These are phyloP conservation scores for Fragum fragum DNA, from an alignment of 2,888 invertebrate species.

Conservation along the genomic window DNA sequence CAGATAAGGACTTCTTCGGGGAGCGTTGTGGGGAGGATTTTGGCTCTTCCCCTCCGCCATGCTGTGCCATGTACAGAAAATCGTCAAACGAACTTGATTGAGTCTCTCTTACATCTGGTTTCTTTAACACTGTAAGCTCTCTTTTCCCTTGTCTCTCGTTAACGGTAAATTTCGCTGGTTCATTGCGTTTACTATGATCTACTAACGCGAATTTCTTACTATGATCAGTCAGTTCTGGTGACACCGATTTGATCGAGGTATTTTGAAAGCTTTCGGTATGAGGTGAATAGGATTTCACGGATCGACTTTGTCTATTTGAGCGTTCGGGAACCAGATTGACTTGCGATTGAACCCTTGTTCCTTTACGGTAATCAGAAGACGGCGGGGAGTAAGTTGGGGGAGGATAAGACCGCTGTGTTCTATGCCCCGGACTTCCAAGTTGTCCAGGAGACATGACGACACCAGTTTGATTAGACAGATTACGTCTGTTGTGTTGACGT, in stretches of 20 bases:
- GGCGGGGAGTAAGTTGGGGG: conserved; percentile 22
- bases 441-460: conserved; percentile 31
- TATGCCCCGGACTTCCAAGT: conserved; percentile 14
- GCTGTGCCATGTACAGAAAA: conserved; percentile 53
- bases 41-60: conserved; percentile 49
- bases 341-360: neutral
- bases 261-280: neutral
- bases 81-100: conserved; percentile 57
- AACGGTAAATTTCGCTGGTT: neutral
- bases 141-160: conserved; percentile 10
- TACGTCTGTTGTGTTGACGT: conserved; percentile 47
- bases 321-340: conserved; percentile 4
- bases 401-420: neutral
- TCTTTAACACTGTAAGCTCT: conserved; percentile 26
- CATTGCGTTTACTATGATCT: conserved; percentile 4
- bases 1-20: conserved; percentile 40
- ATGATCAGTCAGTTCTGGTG: conserved; percentile 18
- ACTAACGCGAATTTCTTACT: conserved; percentile 12
- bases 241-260: conserved; percentile 1
- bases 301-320: neutral
- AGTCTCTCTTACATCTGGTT: conserved; percentile 32
- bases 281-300: neutral
- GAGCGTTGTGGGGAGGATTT: conserved; percentile 28
- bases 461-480: conserved; percentile 16
- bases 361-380: conserved; percentile 6